These are phyloP conservation scores for Phragmatobia fuliginosa DNA, from an alignment of 2,888 invertebrate species.

Conservation along the genomic window DNA sequence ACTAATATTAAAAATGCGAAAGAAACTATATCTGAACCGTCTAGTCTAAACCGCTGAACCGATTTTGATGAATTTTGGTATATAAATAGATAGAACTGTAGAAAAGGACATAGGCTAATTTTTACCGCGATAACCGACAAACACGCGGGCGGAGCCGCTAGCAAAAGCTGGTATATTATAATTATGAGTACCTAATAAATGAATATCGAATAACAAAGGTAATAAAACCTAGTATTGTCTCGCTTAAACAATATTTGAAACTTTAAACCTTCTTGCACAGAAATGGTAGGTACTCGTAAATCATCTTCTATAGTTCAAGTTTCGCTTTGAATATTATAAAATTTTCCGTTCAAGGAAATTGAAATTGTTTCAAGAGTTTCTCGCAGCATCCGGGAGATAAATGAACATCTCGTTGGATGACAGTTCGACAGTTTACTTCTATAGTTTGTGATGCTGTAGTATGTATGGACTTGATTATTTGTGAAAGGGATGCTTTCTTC, in stretches of 20 bases:
- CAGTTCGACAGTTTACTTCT: constrained; percentile 32
- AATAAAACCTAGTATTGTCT: constrained; percentile 1
- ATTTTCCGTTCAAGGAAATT: constrained; percentile 43
- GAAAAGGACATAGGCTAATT: too few species aligned
- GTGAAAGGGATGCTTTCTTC: not conserved
- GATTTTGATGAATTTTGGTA: too few species aligned
- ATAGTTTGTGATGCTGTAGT: constrained; percentile 9
- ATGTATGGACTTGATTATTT: not conserved
- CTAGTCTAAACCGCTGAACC: too few species aligned
- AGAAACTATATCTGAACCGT: too few species aligned
- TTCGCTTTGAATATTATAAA: constrained; percentile 46
- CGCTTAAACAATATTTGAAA: constrained; percentile 23
- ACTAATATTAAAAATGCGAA: too few species aligned
- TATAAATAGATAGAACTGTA: too few species aligned
- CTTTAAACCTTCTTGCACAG: not conserved
- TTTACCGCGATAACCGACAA: too few species aligned
- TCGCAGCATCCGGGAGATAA: constrained; percentile 39
- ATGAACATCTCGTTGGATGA: constrained; percentile 38
- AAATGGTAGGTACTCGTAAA: constrained; percentile 16
- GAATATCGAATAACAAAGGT: not conserved
- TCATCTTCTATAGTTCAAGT: constrained; percentile 39
- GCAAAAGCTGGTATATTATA: too few species aligned
- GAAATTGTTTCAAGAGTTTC: constrained; percentile 46
- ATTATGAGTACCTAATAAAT: not conserved
- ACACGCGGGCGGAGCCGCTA: too few species aligned